Conservation (phyloP, 2,113 vertebrate genomes). For the Menidia beryllina region DNA sequence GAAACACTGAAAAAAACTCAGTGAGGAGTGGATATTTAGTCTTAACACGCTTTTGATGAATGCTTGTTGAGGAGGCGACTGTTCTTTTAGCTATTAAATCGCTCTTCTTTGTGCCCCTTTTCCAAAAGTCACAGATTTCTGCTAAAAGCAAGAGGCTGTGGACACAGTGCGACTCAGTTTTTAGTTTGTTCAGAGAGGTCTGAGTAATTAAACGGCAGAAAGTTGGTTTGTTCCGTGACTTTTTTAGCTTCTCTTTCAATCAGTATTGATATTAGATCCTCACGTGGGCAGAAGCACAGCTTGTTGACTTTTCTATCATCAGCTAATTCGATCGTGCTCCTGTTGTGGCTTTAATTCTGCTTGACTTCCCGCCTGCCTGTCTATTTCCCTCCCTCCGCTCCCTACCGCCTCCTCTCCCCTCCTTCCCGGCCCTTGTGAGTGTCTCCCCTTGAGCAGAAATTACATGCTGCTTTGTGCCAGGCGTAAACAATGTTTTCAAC, state of each 20-base stretch:
- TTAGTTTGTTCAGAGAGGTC: background rate
- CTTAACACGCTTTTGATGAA: too few relatives aligned
- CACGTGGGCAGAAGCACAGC: conserved; percentile 20
- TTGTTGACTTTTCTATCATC: conserved; percentile 48
- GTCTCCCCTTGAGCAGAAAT: conserved; percentile 75
- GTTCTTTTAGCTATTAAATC: too few relatives aligned
- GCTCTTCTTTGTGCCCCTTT: too few relatives aligned
- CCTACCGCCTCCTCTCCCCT: conserved; percentile 23
- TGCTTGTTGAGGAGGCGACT: too few relatives aligned
- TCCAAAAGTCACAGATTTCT: too few relatives aligned
- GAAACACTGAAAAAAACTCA: too few relatives aligned
- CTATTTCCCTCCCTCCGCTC: conserved; percentile 27
- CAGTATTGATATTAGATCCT: conserved; percentile 8
- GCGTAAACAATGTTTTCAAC: conserved; percentile 79
- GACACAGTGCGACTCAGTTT: background rate
- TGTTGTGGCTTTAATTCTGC: conserved; percentile 61
- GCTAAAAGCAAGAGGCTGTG: background rate
- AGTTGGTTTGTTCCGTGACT: background rate
- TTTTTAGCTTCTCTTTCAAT: conserved; percentile 6
- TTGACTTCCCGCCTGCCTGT: conserved; percentile 38
- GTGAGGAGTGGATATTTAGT: too few relatives aligned
- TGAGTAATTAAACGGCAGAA: background rate
- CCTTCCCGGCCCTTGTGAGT: conserved; percentile 47
- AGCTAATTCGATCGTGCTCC: conserved; percentile 51
- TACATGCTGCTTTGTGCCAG: conserved; percentile 76